These are phyloP conservation scores for Luscinia megarhynchos DNA, from an alignment of 2,797 vertebrate genomes.

Conservation along the genomic window DNA sequence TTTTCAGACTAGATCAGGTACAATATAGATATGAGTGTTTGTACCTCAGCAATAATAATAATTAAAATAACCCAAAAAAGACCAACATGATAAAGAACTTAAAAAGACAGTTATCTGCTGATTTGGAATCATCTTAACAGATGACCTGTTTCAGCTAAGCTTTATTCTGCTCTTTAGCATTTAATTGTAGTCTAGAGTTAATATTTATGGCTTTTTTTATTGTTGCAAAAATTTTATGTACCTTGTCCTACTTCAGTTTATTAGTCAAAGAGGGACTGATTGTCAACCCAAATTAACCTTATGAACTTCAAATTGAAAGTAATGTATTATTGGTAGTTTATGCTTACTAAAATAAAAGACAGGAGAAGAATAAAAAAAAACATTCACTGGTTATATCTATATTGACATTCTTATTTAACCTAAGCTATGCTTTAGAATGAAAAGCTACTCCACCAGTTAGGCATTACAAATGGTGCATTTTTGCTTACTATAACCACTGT, in stretches of 20 bases:
- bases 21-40: not conserved
- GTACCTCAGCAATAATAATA: not conserved
- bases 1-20: not conserved
- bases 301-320: not conserved
- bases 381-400: not conserved
- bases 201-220: not conserved
- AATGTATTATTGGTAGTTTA: not conserved
- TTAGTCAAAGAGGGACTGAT: not conserved
- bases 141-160: not conserved
- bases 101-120: not conserved
- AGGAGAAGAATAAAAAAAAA: not conserved
- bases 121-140: not conserved
- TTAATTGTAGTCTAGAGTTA: not conserved
- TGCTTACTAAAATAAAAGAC: not conserved
- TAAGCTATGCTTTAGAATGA: not conserved
- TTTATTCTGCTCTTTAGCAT: constrained; percentile 4
- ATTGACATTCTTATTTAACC: not conserved
- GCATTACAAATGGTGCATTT: not conserved
- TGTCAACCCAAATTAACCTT: not conserved
- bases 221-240: not conserved
- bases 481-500: not conserved
- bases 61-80: not conserved
- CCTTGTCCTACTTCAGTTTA: not conserved
- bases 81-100: not conserved
- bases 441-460: not conserved